A percentile compares a stretch with the other conserved stretches of the same genome.
Conservation (phyloP, 1,140 invertebrate species). For the Bombus confusus region DNA sequence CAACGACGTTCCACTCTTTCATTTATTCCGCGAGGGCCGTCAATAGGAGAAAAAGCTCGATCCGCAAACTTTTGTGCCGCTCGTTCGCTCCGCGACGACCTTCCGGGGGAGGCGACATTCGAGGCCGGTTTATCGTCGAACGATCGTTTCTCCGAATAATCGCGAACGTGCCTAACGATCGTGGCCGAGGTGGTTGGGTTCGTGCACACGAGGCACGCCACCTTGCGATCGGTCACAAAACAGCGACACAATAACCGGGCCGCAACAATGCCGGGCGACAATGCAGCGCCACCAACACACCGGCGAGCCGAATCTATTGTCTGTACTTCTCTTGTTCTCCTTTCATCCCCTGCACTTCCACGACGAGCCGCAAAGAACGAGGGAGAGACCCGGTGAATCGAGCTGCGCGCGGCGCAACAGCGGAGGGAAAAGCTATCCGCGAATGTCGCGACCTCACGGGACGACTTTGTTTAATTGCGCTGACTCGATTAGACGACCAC, state of each 20-base stretch:
- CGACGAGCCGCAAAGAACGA: conserved; percentile 63
- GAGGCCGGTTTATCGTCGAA: conserved; percentile 65
- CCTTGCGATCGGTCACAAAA: conserved; percentile 79
- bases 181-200: conserved; percentile 65
- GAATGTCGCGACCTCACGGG: conserved; percentile 61
- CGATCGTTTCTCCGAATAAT: conserved; percentile 72
- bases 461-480: conserved; percentile 71
- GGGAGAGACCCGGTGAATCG: conserved; percentile 50
- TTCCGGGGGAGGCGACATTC: conserved; percentile 53
- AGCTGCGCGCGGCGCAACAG: conserved; percentile 32
- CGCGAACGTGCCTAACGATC: conserved; percentile 75
- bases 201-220: conserved; percentile 73
- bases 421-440: conserved; percentile 55
- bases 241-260: conserved; percentile 79
- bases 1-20: conserved; percentile 1
- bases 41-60: conserved; percentile 46
- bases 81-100: conserved; percentile 42
- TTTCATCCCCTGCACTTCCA: conserved; percentile 77
- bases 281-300: conserved; percentile 77
- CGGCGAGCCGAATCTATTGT: conserved; percentile 79
- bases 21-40: conserved; percentile 34
- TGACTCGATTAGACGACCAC: conserved; percentile 58
- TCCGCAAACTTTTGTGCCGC: conserved; percentile 47
- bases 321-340: conserved; percentile 80
- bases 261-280: conserved; percentile 79